Evolutionary conservation across 2,113 vertebrate genomes (phyloP).

Genomic region (Oostethus manadensis): DNA sequence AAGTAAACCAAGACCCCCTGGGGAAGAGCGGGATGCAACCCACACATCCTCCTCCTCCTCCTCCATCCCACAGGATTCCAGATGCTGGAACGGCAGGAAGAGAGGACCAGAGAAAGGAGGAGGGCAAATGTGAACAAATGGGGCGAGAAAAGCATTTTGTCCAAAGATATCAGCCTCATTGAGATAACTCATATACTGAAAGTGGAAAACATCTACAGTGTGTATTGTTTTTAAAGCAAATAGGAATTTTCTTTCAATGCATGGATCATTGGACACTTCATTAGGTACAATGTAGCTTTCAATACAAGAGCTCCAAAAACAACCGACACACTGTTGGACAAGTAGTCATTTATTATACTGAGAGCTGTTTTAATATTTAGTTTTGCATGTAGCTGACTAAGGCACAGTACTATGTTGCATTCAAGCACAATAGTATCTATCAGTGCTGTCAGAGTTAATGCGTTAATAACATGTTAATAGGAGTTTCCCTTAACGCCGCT

Average conservation of each 20-base stretch:
- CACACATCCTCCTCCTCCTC: slow-evolving; percentile 24
- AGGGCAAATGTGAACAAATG: slow-evolving; percentile 46
- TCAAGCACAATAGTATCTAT: no score
- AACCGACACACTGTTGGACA: no score
- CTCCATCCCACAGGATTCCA: slow-evolving; percentile 57
- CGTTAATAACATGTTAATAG: no score
- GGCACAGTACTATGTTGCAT: no score
- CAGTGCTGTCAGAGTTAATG: no score
- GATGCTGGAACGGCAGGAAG: slow-evolving; percentile 39
- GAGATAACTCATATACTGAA: slow-evolving; percentile 28
- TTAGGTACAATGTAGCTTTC: no score
- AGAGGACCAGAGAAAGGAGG: slow-evolving; percentile 33
- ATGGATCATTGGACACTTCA: no score
- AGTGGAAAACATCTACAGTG: slow-evolving; percentile 42
- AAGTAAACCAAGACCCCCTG: slow-evolving; percentile 45
- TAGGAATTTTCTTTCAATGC: slow-evolving; percentile 12
- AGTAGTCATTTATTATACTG: no score
- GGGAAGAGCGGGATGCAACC: slow-evolving; percentile 49
- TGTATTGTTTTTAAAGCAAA: slow-evolving; percentile 43
- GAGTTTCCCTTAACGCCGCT: no score
- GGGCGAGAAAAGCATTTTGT: slow-evolving; percentile 56
- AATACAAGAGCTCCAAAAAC: no score
- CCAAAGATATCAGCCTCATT: slow-evolving; percentile 55
- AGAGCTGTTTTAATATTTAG: no score
- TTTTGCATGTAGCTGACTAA: no score